Percentiles rank a stretch among this genome's conserved stretches.
Evolutionary conservation across 2,113 vertebrate species (phyloP).

Genomic region (Casuarius casuarius): DNA sequence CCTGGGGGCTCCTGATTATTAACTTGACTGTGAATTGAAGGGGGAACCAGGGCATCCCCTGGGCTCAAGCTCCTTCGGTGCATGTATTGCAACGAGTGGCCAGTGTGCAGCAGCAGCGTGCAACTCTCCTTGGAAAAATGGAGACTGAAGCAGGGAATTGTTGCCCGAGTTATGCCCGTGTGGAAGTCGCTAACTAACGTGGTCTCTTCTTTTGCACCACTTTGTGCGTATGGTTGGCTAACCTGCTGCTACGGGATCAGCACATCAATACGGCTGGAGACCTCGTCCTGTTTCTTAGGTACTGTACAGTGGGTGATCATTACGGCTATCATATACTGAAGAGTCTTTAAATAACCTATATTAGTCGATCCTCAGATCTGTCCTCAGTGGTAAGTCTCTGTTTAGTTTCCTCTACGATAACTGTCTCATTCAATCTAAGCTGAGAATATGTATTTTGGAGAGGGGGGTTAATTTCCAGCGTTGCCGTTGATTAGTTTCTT

Average conservation of each 20-base stretch:
- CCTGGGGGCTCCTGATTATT: not conserved
- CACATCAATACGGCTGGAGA: not conserved
- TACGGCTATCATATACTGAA: fast-evolving
- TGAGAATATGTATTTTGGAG: not conserved
- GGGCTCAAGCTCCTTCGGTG: fast-evolving
- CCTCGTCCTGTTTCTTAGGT: fast-evolving
- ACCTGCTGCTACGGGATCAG: not conserved
- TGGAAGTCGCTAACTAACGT: fast-evolving
- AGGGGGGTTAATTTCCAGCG: not conserved
- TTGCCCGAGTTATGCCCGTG: fast-evolving
- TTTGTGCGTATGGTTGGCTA: not conserved
- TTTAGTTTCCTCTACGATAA: not conserved
- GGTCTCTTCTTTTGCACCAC: not conserved
- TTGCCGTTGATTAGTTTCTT: not conserved
- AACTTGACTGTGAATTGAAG: fast-evolving
- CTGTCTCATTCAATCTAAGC: not conserved
- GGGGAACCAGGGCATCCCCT: not conserved
- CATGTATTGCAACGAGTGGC: too few relatives aligned
- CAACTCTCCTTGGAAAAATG: fast-evolving
- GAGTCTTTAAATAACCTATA: not conserved
- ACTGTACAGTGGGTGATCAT: fast-evolving
- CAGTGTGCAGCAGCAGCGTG: not conserved
- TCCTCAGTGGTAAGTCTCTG: not conserved
- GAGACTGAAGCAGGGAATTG: not conserved
- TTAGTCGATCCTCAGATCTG: fast-evolving